These are phyloP conservation scores for Alouatta palliata DNA, from an alignment of 2,113 vertebrate genomes.

Conservation along the genomic window DNA sequence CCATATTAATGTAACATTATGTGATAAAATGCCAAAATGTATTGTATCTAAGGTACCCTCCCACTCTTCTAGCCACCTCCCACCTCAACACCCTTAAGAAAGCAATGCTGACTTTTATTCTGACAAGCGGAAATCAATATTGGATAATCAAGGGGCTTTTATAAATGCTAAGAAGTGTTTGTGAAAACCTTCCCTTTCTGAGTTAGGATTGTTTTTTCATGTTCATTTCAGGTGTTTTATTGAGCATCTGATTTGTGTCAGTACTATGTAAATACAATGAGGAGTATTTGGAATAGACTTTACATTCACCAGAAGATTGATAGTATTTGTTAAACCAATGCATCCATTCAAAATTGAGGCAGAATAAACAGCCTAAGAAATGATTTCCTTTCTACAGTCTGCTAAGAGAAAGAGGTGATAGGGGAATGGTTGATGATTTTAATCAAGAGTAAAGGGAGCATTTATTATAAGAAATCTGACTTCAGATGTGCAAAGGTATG, in stretches of 20 bases:
- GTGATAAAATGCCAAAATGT: slow-evolving; percentile 37
- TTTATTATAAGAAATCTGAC: slow-evolving; percentile 61
- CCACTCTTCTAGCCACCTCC: neutral
- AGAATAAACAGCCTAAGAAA: slow-evolving; percentile 42
- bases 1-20: neutral
- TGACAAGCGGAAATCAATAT: slow-evolving; percentile 46
- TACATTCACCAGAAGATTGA: slow-evolving; percentile 48
- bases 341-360: slow-evolving; percentile 39
- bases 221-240: slow-evolving; percentile 35
- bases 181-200: neutral
- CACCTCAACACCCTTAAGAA: neutral
- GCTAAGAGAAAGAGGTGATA: neutral
- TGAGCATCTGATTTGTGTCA: slow-evolving; percentile 23
- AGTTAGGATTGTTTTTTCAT: slow-evolving; percentile 25
- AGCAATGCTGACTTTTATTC: neutral
- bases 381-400: neutral
- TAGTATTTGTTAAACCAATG: slow-evolving; percentile 41
- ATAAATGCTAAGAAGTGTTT: slow-evolving; percentile 43
- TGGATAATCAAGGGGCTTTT: slow-evolving; percentile 36
- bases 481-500: slow-evolving; percentile 67
- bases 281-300: slow-evolving; percentile 44
- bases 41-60: neutral
- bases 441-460: slow-evolving; percentile 59
- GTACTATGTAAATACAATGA: neutral
- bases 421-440: slow-evolving; percentile 37